A percentile compares a stretch with the other conserved stretches of the same genome.
Conservation (phyloP, 2,888 invertebrate genomes). For the Drosophila neonasuta region DNA sequence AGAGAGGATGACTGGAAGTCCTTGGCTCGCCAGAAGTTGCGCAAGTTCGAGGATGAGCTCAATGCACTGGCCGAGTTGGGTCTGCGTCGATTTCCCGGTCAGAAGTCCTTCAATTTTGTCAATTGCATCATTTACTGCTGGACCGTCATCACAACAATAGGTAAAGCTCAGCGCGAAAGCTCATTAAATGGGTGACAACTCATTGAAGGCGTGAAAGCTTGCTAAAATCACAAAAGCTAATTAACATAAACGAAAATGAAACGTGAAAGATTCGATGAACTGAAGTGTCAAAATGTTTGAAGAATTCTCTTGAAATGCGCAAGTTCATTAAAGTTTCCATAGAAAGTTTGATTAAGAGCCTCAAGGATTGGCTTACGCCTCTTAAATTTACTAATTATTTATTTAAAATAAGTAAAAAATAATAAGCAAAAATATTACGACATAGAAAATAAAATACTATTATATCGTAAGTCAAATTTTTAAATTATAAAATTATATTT, state of each 20-base stretch:
- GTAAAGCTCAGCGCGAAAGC: conserved; percentile 83
- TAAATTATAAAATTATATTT: no score
- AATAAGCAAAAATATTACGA: no score
- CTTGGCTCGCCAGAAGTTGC: conserved; percentile 89
- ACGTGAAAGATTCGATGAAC: no score
- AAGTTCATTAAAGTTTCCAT: no score
- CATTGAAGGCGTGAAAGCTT: not conserved
- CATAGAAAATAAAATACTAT: no score
- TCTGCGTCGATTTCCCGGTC: conserved; percentile 91
- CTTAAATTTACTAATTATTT: no score
- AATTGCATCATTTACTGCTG: conserved; percentile 93
- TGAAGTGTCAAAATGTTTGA: not conserved
- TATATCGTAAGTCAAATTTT: no score
- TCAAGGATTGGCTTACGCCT: no score
- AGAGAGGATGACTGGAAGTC: conserved; percentile 95
- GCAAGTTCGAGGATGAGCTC: conserved; percentile 93
- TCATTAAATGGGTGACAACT: not conserved
- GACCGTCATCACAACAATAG: conserved; percentile 94
- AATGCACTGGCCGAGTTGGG: conserved; percentile 93
- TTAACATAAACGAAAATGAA: no score
- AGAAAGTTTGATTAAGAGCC: no score
- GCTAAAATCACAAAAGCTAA: not conserved
- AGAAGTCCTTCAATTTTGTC: conserved; percentile 93
- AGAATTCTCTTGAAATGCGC: not conserved
- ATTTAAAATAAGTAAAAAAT: no score